Evolutionary conservation across 2,113 vertebrate genomes (phyloP).

Genomic region (Sorex fumeus): DNA sequence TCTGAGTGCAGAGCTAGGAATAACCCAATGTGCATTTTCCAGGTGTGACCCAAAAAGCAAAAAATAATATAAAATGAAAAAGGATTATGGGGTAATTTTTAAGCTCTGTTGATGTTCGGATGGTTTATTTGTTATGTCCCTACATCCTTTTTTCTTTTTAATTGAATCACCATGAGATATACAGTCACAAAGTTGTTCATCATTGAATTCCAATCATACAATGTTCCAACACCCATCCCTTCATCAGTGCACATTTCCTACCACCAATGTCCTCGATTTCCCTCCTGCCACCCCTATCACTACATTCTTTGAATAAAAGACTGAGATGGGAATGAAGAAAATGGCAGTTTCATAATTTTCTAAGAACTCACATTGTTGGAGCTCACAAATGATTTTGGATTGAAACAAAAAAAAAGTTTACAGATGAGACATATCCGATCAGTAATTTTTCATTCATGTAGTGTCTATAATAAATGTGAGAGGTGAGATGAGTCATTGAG

Average conservation of each 20-base stretch:
- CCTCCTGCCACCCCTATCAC: too few relatives aligned
- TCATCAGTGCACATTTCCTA: too few relatives aligned
- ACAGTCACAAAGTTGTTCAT: too few relatives aligned
- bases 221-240: too few relatives aligned
- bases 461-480: background rate
- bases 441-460: background rate
- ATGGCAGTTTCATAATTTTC: slow-evolving; percentile 45
- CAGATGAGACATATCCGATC: background rate
- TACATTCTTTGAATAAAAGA: background rate
- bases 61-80: too few relatives aligned
- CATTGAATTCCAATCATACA: too few relatives aligned
- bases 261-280: too few relatives aligned
- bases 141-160: background rate
- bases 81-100: slow-evolving; percentile 16
- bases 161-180: too few relatives aligned
- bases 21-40: too few relatives aligned
- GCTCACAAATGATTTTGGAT: slow-evolving; percentile 9
- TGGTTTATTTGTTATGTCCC: background rate
- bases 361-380: background rate
- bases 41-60: too few relatives aligned
- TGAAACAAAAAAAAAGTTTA: background rate
- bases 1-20: too few relatives aligned
- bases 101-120: slow-evolving; percentile 38
- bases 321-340: slow-evolving; percentile 54
- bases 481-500: background rate